Evolutionary conservation across 2,797 vertebrate species (phyloP).

Genomic region (Gymnocypris eckloni): DNA sequence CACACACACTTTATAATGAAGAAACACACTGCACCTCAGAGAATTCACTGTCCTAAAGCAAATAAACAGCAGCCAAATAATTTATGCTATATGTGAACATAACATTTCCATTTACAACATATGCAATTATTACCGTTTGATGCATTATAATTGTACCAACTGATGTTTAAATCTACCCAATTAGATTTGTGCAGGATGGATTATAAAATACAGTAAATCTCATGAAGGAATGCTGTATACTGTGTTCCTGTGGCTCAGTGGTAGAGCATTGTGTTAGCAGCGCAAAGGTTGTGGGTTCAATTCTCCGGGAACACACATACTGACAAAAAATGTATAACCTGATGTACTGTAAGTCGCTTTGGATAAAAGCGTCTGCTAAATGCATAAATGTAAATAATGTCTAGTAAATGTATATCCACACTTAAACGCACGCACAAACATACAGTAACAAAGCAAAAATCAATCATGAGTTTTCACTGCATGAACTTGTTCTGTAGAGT

Average conservation of each 20-base stretch:
- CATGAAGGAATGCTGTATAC: neutral
- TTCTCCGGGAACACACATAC: too few relatives aligned
- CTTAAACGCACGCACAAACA: constrained; percentile 26
- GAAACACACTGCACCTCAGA: constrained; percentile 18
- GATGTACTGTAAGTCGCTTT: too few relatives aligned
- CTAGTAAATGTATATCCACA: neutral
- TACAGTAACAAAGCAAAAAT: neutral
- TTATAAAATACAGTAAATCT: neutral
- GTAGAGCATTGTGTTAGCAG: too few relatives aligned
- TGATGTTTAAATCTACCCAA: neutral
- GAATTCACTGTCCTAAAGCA: neutral
- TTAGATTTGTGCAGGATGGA: neutral
- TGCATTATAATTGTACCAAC: neutral
- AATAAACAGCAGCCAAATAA: constrained; percentile 3
- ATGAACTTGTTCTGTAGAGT: neutral
- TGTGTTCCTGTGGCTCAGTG: too few relatives aligned
- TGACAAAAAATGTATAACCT: too few relatives aligned
- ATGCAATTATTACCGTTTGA: neutral
- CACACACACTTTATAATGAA: constrained; percentile 7
- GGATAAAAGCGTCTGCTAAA: too few relatives aligned
- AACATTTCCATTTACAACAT: neutral
- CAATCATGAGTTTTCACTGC: neutral
- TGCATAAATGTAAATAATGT: neutral
- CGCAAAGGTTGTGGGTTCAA: too few relatives aligned
- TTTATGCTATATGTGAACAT: neutral